phyloP scores from a whole-genome alignment of 2,113 vertebrate species.

The Cyprinodon variegatus region DNA sequence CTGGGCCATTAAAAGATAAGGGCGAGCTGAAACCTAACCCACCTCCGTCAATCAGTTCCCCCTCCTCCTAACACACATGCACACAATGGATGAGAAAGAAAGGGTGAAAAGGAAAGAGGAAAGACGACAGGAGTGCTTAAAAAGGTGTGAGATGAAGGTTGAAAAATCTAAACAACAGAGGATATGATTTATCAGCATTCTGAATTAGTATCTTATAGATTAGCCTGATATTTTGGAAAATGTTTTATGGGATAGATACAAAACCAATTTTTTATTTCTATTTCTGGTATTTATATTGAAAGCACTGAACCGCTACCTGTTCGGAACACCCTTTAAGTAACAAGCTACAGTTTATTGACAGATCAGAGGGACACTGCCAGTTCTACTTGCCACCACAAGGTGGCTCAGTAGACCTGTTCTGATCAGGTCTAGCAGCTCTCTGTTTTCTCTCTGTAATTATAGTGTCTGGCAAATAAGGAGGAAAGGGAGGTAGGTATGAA shows the following conservation, averaged over 20 bases:
- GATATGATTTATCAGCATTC: neutral
- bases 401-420: constrained; percentile 54
- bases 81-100: constrained; percentile 45
- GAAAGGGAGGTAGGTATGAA: neutral
- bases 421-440: neutral
- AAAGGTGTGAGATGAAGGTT: constrained; percentile 10
- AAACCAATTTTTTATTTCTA: neutral
- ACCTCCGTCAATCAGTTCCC: constrained; percentile 70
- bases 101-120: constrained; percentile 12
- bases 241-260: neutral
- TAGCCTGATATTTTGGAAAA: neutral
- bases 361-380: constrained; percentile 31
- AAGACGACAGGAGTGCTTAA: constrained; percentile 6
- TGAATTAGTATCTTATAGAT: neutral
- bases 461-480: constrained; percentile 52
- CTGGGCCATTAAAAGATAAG: constrained; percentile 82
- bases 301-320: neutral
- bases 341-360: constrained; percentile 52
- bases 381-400: constrained; percentile 52
- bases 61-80: constrained; percentile 19
- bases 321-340: constrained; percentile 9
- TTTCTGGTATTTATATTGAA: neutral
- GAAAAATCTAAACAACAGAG: neutral
- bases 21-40: constrained; percentile 76
- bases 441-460: constrained; percentile 42